Conservation (phyloP, 2,888 invertebrate species). For the Tetanocera ferruginea region DNA sequence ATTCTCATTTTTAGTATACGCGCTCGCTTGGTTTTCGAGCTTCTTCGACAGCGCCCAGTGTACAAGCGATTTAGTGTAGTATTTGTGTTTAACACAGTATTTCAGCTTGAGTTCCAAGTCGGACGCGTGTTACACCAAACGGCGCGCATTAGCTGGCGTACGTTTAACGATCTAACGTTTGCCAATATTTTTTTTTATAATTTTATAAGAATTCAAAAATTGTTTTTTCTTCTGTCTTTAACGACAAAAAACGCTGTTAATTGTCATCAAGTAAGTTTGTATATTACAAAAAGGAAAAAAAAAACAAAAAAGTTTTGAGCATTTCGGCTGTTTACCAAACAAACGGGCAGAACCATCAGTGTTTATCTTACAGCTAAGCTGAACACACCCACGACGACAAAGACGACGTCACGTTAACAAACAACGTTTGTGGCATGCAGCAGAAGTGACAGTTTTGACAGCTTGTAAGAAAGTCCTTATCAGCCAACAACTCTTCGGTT, state of each 20-base stretch:
- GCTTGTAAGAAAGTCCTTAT: not conserved
- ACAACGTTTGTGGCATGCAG: not conserved
- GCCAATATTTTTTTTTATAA: not conserved
- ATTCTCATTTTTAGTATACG: not conserved
- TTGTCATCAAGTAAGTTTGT: too few species aligned
- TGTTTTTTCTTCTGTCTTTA: not conserved
- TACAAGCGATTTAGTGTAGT: constrained; percentile 61
- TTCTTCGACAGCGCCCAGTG: constrained; percentile 57
- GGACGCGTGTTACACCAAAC: constrained; percentile 46
- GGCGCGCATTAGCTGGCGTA: constrained; percentile 6
- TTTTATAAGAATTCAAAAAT: not conserved
- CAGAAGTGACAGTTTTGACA: not conserved
- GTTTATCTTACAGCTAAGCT: constrained; percentile 1
- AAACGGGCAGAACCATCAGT: not conserved
- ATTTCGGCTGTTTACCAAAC: not conserved
- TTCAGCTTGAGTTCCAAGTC: constrained; percentile 50
- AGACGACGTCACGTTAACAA: not conserved
- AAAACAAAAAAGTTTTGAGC: not conserved
- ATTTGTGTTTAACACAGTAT: constrained; percentile 62
- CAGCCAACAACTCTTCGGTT: not conserved
- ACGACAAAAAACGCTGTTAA: not conserved
- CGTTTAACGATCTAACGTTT: not conserved
- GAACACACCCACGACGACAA: constrained; percentile 1
- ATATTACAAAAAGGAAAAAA: too few species aligned
- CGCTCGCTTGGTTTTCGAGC: constrained; percentile 48